Evolutionary conservation across 2,888 invertebrate species (phyloP).

Genomic region (Mythimna vitellina): DNA sequence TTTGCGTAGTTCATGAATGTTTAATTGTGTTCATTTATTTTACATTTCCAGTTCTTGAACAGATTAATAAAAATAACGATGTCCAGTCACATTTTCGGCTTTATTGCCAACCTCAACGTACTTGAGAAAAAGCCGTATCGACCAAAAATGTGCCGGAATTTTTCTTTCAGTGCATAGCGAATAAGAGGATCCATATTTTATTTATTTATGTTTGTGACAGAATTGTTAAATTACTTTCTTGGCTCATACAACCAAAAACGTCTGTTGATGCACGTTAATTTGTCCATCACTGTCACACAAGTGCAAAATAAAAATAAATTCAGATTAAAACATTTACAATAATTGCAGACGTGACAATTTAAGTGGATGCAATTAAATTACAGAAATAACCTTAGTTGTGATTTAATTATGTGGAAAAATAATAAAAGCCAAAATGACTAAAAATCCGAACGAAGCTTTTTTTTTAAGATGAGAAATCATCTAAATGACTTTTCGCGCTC

Average conservation of each 20-base stretch:
- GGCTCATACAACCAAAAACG: conserved; percentile 3
- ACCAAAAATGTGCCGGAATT: conserved; percentile 15
- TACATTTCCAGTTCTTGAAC: conserved; percentile 7
- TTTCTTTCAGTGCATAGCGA: conserved; percentile 4
- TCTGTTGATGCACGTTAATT: conserved; percentile 9
- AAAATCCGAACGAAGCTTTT: too few species aligned
- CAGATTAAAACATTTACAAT: conserved; percentile 51
- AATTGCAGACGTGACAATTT: conserved; percentile 40
- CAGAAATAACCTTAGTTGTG: conserved; percentile 6
- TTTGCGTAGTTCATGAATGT: conserved; percentile 30
- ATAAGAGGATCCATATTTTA: not conserved
- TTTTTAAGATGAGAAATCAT: too few species aligned
- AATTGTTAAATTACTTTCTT: conserved; percentile 6
- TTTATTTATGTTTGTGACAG: conserved; percentile 9
- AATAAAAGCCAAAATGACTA: not conserved
- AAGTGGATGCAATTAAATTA: conserved; percentile 42
- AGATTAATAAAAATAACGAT: conserved; percentile 28
- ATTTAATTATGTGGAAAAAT: not conserved
- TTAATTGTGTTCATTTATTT: conserved; percentile 7
- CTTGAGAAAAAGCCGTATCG: conserved; percentile 11
- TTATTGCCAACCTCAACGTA: conserved; percentile 41
- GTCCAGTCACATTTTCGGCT: conserved; percentile 9
- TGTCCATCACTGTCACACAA: conserved; percentile 28
- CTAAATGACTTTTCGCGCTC: too few species aligned
- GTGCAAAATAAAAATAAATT: conserved; percentile 48